Conservation (phyloP, 2,113 vertebrate genomes). For the Sander vitreus region DNA sequence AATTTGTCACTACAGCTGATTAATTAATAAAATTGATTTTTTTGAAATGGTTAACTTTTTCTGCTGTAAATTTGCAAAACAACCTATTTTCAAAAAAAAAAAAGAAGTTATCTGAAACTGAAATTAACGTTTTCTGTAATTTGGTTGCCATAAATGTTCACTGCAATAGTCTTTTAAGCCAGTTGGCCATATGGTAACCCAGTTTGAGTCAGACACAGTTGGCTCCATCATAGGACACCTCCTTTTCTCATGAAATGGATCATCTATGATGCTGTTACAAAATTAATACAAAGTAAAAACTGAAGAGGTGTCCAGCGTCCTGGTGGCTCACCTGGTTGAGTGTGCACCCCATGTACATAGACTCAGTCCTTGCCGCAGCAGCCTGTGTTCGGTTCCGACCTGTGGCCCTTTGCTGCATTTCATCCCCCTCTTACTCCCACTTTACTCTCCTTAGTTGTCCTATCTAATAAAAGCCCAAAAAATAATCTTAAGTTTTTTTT, state of each 20-base stretch:
- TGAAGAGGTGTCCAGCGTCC: no score
- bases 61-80: background rate
- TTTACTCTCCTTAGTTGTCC: no score
- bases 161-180: constrained; percentile 34
- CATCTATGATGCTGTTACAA: background rate
- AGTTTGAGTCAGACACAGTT: constrained; percentile 51
- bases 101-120: background rate
- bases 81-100: background rate
- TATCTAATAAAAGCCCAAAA: no score
- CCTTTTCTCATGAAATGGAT: background rate
- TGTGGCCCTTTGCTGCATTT: no score
- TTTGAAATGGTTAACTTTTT: background rate
- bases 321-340: no score
- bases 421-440: no score
- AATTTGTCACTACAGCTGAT: background rate
- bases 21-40: background rate
- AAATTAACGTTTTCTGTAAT: constrained; percentile 23
- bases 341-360: no score
- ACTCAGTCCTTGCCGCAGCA: no score
- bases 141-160: background rate
- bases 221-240: constrained; percentile 5
- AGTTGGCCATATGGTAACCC: constrained; percentile 61
- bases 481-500: no score
- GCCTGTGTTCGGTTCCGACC: no score
- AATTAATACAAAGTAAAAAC: background rate